Conservation (phyloP, 2,888 invertebrate genomes). For the Mallateleia sp. region DNA sequence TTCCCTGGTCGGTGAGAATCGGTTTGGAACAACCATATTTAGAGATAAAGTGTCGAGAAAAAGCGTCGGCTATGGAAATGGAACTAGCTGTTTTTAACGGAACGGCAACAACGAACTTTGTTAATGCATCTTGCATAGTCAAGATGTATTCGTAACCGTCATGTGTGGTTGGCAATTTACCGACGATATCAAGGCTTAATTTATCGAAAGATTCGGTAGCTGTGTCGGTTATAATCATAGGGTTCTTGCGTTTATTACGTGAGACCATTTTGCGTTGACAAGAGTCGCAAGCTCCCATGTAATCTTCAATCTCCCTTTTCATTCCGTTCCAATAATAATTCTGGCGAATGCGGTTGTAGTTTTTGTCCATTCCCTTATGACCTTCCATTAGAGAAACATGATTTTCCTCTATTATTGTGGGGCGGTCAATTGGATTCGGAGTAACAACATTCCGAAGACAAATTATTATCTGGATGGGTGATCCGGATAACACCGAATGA, state of each 20-base stretch:
- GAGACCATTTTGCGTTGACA: not conserved
- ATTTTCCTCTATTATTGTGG: no score
- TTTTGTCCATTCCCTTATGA: no score
- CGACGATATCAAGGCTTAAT: not conserved
- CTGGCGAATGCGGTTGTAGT: no score
- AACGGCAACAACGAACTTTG: not conserved
- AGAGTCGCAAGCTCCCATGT: not conserved
- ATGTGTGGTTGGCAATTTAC: not conserved
- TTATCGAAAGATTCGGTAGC: not conserved
- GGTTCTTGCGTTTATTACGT: not conserved
- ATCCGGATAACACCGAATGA: no score
- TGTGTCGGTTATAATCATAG: not conserved
- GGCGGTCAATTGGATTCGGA: no score
- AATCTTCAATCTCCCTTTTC: not conserved
- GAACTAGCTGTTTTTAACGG: not conserved
- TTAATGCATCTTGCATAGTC: not conserved
- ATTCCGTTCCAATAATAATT: slow-evolving; percentile 3
- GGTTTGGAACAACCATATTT: not conserved
- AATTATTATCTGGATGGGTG: no score
- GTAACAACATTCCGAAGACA: no score
- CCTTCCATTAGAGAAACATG: no score
- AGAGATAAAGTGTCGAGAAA: not conserved
- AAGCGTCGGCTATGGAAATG: not conserved
- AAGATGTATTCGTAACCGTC: not conserved
- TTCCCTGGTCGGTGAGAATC: not conserved